Evolutionary conservation across 2,113 vertebrate genomes (phyloP).

Genomic region (Pelobates fuscus): DNA sequence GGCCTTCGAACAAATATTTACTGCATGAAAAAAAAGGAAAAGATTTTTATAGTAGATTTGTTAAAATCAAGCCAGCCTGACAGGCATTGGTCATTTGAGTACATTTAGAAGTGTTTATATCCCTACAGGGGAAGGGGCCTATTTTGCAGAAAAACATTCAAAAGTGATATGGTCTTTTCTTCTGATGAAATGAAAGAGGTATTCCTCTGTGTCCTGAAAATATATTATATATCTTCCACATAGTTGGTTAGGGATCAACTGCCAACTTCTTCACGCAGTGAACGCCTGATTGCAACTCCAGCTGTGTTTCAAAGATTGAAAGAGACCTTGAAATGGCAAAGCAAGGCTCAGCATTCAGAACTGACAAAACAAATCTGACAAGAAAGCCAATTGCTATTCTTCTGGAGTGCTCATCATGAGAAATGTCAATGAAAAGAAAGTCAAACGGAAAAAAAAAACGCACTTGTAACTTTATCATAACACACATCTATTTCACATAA

Average conservation of each 20-base stretch:
- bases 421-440: constrained; percentile 61
- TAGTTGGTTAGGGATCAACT: constrained; percentile 62
- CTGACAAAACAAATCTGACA: constrained; percentile 68
- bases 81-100: constrained; percentile 62
- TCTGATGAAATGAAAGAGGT: constrained; percentile 62
- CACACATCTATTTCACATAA: constrained; percentile 47
- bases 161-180: constrained; percentile 57
- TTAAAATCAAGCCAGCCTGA: constrained; percentile 65
- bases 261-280: constrained; percentile 66
- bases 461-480: constrained; percentile 53
- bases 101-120: constrained; percentile 62
- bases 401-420: constrained; percentile 56
- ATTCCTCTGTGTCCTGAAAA: constrained; percentile 60
- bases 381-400: constrained; percentile 62
- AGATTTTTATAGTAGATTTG: constrained; percentile 58
- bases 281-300: constrained; percentile 69
- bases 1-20: constrained; percentile 37
- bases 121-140: constrained; percentile 58
- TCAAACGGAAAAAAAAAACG: constrained; percentile 43
- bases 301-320: constrained; percentile 70
- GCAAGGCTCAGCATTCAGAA: constrained; percentile 64
- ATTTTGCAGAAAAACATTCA: constrained; percentile 65
- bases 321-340: constrained; percentile 73
- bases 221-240: constrained; percentile 59
- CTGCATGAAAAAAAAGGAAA: constrained; percentile 52